Evolutionary conservation across 2,888 invertebrate species (phyloP).

Genomic region (Micropterix aruncella): DNA sequence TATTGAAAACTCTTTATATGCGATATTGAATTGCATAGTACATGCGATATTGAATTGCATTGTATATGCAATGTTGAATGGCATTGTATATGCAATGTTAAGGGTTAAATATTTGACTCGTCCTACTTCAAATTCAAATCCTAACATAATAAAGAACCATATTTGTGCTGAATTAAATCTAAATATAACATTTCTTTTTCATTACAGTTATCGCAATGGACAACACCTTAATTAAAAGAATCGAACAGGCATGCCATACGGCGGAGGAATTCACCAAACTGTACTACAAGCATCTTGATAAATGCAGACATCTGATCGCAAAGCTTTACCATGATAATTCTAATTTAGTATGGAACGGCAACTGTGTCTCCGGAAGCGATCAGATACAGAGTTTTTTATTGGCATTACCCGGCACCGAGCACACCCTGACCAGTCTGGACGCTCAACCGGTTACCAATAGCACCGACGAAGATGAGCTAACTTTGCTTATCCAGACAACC

Average conservation of each 20-base stretch:
- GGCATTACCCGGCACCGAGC: slow-evolving; percentile 70
- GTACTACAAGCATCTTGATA: slow-evolving; percentile 82
- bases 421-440: slow-evolving; percentile 65
- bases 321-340: slow-evolving; percentile 75
- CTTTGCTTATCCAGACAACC: slow-evolving; percentile 70
- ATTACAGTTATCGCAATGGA: too few relatives aligned
- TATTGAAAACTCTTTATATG: too few relatives aligned
- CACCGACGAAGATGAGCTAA: slow-evolving; percentile 58
- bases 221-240: slow-evolving; percentile 44
- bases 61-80: too few relatives aligned
- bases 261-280: slow-evolving; percentile 82
- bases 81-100: too few relatives aligned
- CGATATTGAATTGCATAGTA: too few relatives aligned
- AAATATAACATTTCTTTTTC: too few relatives aligned
- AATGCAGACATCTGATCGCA: slow-evolving; percentile 67
- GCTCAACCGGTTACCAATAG: slow-evolving; percentile 70
- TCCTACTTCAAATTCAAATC: too few relatives aligned
- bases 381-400: slow-evolving; percentile 76
- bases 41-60: too few relatives aligned
- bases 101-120: too few relatives aligned
- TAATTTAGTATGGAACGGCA: slow-evolving; percentile 85
- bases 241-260: slow-evolving; percentile 70
- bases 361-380: slow-evolving; percentile 64
- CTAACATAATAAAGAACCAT: too few relatives aligned
- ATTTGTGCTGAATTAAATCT: too few relatives aligned